Evolutionary conservation across 2,888 invertebrate genomes (phyloP).

Genomic region (Willowsia nigromaculata): DNA sequence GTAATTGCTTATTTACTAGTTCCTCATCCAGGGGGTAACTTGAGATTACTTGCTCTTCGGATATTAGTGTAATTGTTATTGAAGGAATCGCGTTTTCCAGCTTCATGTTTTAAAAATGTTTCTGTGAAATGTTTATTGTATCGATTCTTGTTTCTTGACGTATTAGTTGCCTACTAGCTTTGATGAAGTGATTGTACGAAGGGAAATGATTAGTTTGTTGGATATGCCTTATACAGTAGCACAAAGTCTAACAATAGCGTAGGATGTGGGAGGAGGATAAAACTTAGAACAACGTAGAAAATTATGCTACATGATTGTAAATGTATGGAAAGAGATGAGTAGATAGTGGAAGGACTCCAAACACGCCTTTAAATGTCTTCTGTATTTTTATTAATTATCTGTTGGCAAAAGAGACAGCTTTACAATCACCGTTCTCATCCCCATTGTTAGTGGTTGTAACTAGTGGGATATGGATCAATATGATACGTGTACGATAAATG

Average conservation of each 20-base stretch:
- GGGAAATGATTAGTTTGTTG: too few species aligned
- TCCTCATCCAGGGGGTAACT: too few species aligned
- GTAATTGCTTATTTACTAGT: too few species aligned
- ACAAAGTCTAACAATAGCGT: neutral
- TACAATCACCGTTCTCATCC: too few species aligned
- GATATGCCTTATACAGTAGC: neutral
- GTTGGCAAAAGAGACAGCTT: neutral
- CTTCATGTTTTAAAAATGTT: too few species aligned
- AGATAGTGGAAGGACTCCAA: slow-evolving; percentile 51
- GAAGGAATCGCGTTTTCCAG: too few species aligned
- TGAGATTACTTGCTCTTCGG: too few species aligned
- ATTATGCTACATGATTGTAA: neutral
- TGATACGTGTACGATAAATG: neutral
- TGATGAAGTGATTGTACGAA: too few species aligned
- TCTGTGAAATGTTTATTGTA: too few species aligned
- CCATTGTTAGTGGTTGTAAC: neutral
- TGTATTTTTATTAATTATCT: neutral
- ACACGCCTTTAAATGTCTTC: slow-evolving; percentile 53
- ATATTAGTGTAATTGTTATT: too few species aligned
- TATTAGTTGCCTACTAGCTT: too few species aligned
- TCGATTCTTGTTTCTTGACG: too few species aligned
- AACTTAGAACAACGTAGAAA: neutral
- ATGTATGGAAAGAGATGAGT: neutral
- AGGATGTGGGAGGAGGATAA: neutral
- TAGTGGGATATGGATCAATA: neutral